These are phyloP conservation scores for Tillus elongatus DNA, from an alignment of 2,888 invertebrate species.

Conservation along the genomic window DNA sequence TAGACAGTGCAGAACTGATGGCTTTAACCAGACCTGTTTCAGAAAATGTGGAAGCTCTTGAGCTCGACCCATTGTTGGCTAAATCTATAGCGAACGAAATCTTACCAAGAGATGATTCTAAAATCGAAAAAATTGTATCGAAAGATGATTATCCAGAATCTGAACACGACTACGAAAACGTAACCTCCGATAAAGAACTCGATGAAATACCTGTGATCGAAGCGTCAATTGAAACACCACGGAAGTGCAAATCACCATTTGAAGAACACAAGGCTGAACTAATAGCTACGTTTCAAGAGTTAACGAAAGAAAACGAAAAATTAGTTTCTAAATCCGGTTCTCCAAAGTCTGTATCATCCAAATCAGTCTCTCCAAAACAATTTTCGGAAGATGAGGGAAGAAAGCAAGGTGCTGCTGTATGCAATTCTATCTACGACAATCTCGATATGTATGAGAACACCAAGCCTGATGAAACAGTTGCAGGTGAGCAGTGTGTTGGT, in stretches of 20 bases:
- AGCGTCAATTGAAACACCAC: constrained; percentile 17
- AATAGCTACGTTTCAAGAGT: constrained; percentile 35
- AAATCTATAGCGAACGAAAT: constrained; percentile 35
- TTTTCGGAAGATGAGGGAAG: too few species aligned
- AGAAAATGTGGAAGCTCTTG: constrained; percentile 31
- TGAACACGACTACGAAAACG: constrained; percentile 38
- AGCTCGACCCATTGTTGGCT: constrained; percentile 22
- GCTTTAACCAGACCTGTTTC: constrained; percentile 21
- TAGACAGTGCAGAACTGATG: constrained; percentile 32
- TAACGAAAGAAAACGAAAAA: constrained; percentile 23
- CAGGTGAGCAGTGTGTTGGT: constrained; percentile 38
- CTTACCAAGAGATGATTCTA: constrained; percentile 27
- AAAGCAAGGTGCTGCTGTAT: constrained; percentile 10
- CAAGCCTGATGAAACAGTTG: constrained; percentile 15
- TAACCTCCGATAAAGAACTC: constrained; percentile 30
- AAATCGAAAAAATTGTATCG: constrained; percentile 16
- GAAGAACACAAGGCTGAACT: constrained; percentile 35
- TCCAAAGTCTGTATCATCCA: too few species aligned
- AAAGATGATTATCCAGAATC: constrained; percentile 18
- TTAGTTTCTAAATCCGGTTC: neutral
- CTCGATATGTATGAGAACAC: constrained; percentile 10
- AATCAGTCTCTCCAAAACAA: too few species aligned
- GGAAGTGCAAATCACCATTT: constrained; percentile 27
- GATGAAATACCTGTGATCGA: constrained; percentile 17
- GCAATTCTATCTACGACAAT: constrained; percentile 22